These are phyloP conservation scores for Tokudaia tokunoshimensis DNA, from an alignment of 2,797 vertebrate genomes.

Conservation along the genomic window DNA sequence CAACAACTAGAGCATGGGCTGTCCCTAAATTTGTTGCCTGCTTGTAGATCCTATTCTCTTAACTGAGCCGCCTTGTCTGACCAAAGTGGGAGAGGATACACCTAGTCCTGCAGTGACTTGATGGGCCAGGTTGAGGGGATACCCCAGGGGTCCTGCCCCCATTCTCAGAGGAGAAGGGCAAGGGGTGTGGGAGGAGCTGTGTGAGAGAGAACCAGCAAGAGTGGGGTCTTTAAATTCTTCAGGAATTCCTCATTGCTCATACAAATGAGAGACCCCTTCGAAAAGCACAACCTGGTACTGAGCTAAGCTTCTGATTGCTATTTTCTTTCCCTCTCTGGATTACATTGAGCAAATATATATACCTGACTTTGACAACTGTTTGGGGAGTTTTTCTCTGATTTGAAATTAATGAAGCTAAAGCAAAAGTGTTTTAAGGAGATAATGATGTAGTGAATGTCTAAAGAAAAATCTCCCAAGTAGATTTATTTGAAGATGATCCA, in stretches of 20 bases:
- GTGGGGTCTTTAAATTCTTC: background rate
- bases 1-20: background rate
- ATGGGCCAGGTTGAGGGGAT: background rate
- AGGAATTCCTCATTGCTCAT: background rate
- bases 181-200: background rate
- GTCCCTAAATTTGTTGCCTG: background rate
- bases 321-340: background rate
- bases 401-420: conserved; percentile 35
- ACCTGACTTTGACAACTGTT: background rate
- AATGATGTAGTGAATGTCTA: background rate
- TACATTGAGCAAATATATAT: background rate
- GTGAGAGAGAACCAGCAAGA: background rate
- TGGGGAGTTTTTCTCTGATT: conserved; percentile 30
- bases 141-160: background rate
- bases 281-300: background rate
- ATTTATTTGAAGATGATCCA: background rate
- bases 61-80: background rate
- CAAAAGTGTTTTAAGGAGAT: conserved; percentile 4
- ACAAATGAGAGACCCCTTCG: background rate
- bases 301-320: background rate
- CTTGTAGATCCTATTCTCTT: background rate
- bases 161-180: background rate
- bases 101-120: background rate
- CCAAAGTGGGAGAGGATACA: background rate
- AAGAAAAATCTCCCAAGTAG: conserved; percentile 25